phyloP scores from a whole-genome alignment of 2,797 vertebrate genomes.

The Anisognathus igniventris region DNA sequence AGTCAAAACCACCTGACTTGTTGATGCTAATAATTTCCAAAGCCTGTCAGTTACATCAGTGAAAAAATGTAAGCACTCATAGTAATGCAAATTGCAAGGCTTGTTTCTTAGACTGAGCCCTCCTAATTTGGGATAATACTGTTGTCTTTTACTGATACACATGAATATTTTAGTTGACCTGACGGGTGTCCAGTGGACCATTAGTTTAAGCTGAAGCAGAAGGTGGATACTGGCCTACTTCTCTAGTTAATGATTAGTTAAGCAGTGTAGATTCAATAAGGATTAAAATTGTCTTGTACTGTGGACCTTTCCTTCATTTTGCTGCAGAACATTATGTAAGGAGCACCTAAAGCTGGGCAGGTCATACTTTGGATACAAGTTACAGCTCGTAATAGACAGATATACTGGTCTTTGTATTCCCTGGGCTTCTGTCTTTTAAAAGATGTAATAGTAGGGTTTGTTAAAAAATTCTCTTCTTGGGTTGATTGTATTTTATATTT shows the following conservation, averaged over 20 bases:
- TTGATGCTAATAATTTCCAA: neutral
- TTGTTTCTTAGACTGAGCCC: neutral
- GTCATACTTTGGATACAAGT: neutral
- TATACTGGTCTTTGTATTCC: neutral
- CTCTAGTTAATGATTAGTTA: neutral
- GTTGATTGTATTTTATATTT: neutral
- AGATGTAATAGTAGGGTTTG: neutral
- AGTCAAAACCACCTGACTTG: neutral
- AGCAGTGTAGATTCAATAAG: neutral
- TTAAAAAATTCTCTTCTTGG: neutral
- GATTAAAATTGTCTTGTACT: neutral
- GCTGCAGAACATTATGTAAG: neutral
- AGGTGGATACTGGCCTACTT: neutral
- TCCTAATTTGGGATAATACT: neutral
- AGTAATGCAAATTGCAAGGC: neutral
- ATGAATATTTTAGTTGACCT: neutral
- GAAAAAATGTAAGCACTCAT: neutral
- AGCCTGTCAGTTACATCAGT: neutral
- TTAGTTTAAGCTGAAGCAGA: neutral
- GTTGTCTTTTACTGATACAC: neutral
- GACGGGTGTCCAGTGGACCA: neutral
- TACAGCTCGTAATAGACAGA: neutral
- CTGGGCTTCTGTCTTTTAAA: neutral
- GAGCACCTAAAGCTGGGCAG: neutral
- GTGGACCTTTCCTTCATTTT: neutral